phyloP scores from a whole-genome alignment of 2,113 vertebrate genomes.

The Lasiurus borealis region DNA sequence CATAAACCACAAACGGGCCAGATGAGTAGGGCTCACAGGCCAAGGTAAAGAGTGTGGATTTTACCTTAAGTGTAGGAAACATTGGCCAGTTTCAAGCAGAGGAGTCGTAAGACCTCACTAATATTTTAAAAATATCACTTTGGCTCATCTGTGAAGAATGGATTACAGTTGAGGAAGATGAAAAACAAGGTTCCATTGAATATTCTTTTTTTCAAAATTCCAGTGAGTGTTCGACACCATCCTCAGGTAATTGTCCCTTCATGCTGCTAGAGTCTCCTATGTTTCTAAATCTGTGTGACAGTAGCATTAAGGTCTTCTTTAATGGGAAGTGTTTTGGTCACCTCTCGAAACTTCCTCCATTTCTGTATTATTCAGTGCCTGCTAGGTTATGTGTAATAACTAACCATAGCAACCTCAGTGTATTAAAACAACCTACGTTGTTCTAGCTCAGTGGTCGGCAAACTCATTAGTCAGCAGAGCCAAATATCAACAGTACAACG shows the following conservation, averaged over 20 bases:
- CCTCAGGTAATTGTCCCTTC: background rate
- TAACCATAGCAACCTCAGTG: background rate
- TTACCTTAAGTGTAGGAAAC: background rate
- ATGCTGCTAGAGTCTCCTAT: background rate
- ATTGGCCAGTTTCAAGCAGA: background rate
- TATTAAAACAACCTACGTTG: background rate
- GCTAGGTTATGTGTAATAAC: background rate
- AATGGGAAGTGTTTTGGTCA: background rate
- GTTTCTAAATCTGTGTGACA: slow-evolving; percentile 39
- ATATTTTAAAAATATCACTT: slow-evolving; percentile 39
- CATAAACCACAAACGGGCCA: background rate
- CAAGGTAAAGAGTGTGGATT: background rate
- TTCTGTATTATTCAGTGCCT: background rate
- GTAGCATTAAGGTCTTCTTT: background rate
- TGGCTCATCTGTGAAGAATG: slow-evolving; percentile 25
- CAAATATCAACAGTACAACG: too few relatives aligned
- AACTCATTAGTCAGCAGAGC: too few relatives aligned
- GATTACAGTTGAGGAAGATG: background rate
- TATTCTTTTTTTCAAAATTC: background rate
- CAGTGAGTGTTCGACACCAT: background rate
- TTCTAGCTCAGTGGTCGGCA: too few relatives aligned
- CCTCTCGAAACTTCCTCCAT: background rate
- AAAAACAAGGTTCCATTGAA: background rate
- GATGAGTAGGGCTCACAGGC: background rate
- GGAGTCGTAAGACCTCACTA: background rate